Evolutionary conservation across 1,140 invertebrate species (phyloP).

Genomic region (Drosophila jambulina): DNA sequence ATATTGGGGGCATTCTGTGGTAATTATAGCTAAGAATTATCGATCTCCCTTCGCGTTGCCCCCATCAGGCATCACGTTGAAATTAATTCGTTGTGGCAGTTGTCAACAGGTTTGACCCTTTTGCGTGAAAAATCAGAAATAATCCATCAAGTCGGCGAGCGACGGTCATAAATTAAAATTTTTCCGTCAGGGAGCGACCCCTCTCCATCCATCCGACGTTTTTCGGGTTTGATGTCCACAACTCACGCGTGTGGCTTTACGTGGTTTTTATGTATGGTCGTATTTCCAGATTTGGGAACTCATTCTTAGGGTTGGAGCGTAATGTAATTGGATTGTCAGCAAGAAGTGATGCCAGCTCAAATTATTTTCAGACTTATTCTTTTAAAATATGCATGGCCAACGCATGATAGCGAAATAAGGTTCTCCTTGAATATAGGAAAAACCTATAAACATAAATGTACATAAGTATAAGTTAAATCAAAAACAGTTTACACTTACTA

Average conservation of each 20-base stretch:
- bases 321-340: slow-evolving; percentile 43
- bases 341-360: slow-evolving; percentile 3
- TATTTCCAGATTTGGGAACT: slow-evolving; percentile 7
- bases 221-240: slow-evolving; percentile 24
- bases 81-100: slow-evolving; percentile 27
- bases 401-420: neutral
- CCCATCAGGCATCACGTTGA: neutral
- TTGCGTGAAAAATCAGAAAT: slow-evolving; percentile 47
- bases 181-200: neutral
- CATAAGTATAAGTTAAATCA: too few relatives aligned
- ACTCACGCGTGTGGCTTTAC: slow-evolving; percentile 57
- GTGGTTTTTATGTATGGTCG: slow-evolving; percentile 40
- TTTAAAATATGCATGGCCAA: slow-evolving; percentile 32
- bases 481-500: too few relatives aligned
- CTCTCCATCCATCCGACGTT: neutral
- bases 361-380: slow-evolving; percentile 48
- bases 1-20: slow-evolving; percentile 8
- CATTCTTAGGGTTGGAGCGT: slow-evolving; percentile 22
- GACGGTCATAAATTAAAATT: slow-evolving; percentile 57
- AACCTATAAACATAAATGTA: neutral
- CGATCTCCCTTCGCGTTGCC: neutral
- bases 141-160: slow-evolving; percentile 53
- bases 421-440: neutral
- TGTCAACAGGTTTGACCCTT: slow-evolving; percentile 50
- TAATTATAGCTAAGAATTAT: slow-evolving; percentile 18